phyloP scores from a whole-genome alignment of 2,888 invertebrate species.

The Oscheius sp. region DNA sequence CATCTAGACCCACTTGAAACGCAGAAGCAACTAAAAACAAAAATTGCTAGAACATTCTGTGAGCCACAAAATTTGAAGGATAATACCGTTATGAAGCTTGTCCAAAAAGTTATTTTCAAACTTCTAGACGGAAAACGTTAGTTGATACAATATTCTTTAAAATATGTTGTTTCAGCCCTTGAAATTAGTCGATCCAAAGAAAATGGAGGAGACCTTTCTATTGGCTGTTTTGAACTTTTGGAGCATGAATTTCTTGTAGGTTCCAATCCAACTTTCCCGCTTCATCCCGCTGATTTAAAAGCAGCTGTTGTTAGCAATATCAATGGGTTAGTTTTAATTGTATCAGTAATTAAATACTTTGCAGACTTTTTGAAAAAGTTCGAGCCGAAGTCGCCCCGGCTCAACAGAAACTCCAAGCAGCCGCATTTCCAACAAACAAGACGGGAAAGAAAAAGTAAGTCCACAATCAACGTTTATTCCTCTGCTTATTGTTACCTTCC shows the following conservation, averaged over 20 bases:
- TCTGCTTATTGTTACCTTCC: too few relatives aligned
- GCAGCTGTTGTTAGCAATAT: slow-evolving; percentile 83
- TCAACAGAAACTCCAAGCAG: slow-evolving; percentile 44
- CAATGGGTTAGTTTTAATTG: slow-evolving; percentile 75
- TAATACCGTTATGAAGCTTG: slow-evolving; percentile 64
- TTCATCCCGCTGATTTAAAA: slow-evolving; percentile 95
- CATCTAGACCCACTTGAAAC: slow-evolving; percentile 64
- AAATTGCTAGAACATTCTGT: slow-evolving; percentile 62
- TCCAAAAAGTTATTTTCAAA: slow-evolving; percentile 58
- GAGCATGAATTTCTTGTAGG: slow-evolving; percentile 82
- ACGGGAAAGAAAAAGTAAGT: slow-evolving; percentile 42
- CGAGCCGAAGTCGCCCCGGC: slow-evolving; percentile 43
- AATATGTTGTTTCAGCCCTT: slow-evolving; percentile 29
- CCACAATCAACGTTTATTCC: neutral
- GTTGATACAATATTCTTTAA: neutral
- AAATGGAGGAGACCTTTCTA: slow-evolving; percentile 83
- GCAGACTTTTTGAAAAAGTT: slow-evolving; percentile 49
- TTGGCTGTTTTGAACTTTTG: slow-evolving; percentile 80
- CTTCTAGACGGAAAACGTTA: slow-evolving; percentile 32
- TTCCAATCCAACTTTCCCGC: slow-evolving; percentile 56
- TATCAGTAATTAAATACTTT: neutral
- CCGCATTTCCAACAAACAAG: slow-evolving; percentile 47
- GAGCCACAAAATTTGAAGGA: slow-evolving; percentile 64
- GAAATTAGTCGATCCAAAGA: slow-evolving; percentile 73
- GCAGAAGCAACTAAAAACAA: slow-evolving; percentile 61